Percentiles rank a stretch among this genome's conserved stretches.
Evolutionary conservation across 2,888 invertebrate genomes (phyloP).

Genomic region (Campopleginae sp.): DNA sequence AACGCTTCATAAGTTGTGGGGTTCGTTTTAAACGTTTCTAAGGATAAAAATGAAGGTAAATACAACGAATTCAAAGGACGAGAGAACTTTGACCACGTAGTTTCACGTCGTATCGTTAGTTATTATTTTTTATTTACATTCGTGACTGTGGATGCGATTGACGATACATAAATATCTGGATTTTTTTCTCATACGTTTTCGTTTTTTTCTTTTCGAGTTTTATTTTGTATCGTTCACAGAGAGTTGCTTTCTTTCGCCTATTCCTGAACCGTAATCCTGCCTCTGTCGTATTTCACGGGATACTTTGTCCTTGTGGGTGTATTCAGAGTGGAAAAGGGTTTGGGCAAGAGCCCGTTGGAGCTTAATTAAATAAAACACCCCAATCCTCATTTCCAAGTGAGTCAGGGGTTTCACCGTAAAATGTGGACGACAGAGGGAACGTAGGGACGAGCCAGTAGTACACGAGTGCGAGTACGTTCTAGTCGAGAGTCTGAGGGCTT

Average conservation of each 20-base stretch:
- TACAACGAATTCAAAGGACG: constrained; percentile 4
- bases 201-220: constrained; percentile 37
- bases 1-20: constrained; percentile 55
- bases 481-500: constrained; percentile 69
- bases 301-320: constrained; percentile 5
- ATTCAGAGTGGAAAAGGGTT: constrained; percentile 72
- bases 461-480: constrained; percentile 51
- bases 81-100: not conserved
- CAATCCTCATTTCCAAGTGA: constrained; percentile 75
- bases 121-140: constrained; percentile 21
- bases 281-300: constrained; percentile 49
- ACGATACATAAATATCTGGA: not conserved
- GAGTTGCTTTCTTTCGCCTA: constrained; percentile 32
- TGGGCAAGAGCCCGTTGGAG: constrained; percentile 73
- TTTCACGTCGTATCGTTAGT: constrained; percentile 8
- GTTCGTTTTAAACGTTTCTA: constrained; percentile 48
- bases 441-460: constrained; percentile 68
- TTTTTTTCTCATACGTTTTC: not conserved
- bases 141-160: not conserved
- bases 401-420: constrained; percentile 68
- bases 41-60: no score
- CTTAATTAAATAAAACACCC: constrained; percentile 82
- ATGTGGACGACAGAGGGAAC: constrained; percentile 63
- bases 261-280: constrained; percentile 27
- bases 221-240: constrained; percentile 22